These are phyloP conservation scores for Xyliphius kryptos DNA, from an alignment of 2,113 vertebrate species.

Conservation along the genomic window DNA sequence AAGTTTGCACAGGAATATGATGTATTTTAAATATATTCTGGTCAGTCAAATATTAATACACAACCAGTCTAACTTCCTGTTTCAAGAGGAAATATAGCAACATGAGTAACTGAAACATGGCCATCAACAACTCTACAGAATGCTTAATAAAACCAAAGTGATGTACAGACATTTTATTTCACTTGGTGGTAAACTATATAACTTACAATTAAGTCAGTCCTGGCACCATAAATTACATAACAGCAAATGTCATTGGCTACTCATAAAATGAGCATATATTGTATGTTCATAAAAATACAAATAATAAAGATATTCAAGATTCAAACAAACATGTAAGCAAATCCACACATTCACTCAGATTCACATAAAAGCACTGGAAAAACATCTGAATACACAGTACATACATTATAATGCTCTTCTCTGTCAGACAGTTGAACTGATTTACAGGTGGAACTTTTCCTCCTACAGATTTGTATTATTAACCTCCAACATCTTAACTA, in stretches of 20 bases:
- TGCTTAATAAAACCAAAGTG: too few species aligned
- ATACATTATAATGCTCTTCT: conserved; percentile 10
- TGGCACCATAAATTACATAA: conserved; percentile 17
- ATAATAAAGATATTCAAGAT: conserved; percentile 8
- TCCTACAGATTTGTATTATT: background rate
- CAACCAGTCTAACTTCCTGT: too few species aligned
- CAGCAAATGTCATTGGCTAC: conserved; percentile 22
- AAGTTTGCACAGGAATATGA: too few species aligned
- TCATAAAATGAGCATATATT: conserved; percentile 27
- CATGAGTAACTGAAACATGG: too few species aligned
- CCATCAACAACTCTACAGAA: too few species aligned
- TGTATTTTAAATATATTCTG: too few species aligned
- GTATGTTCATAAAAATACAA: conserved; percentile 17
- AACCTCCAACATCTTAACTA: background rate
- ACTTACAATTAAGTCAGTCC: conserved; percentile 25
- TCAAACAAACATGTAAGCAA: conserved; percentile 15
- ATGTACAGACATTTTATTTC: conserved; percentile 29
- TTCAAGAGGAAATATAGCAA: too few species aligned
- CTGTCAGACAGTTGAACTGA: background rate
- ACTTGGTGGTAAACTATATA: too few species aligned
- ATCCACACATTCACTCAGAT: conserved; percentile 17
- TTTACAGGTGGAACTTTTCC: conserved; percentile 7
- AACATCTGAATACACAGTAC: conserved; percentile 16
- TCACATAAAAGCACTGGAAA: conserved; percentile 7
- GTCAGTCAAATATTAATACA: too few species aligned